These are phyloP conservation scores for Suricata suricatta DNA, from an alignment of 2,113 vertebrate species.

Conservation along the genomic window DNA sequence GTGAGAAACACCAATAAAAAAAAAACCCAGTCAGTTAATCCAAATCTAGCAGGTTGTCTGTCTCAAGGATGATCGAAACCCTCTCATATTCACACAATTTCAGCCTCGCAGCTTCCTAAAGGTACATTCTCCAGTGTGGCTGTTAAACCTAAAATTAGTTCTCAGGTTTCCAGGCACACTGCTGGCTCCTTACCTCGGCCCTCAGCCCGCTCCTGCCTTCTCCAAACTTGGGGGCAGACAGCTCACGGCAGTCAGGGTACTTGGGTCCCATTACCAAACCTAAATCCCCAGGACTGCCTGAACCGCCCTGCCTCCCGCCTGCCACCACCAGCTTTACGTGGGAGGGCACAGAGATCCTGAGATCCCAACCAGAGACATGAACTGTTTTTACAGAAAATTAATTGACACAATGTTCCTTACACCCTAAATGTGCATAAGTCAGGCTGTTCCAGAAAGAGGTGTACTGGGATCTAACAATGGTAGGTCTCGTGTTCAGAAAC, in stretches of 20 bases:
- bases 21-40: neutral
- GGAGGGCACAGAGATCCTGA: neutral
- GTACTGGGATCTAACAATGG: neutral
- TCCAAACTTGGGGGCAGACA: neutral
- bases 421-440: neutral
- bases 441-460: neutral
- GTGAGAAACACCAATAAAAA: neutral
- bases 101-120: neutral
- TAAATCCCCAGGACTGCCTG: neutral
- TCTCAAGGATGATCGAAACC: neutral
- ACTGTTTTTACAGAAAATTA: neutral
- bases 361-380: neutral
- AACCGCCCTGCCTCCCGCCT: neutral
- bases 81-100: neutral
- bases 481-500: conserved; percentile 23
- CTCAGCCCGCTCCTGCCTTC: neutral
- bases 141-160: neutral
- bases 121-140: neutral
- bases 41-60: neutral
- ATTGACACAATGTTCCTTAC: conserved; percentile 21
- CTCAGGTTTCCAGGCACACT: neutral
- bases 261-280: neutral
- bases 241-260: neutral
- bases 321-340: neutral
- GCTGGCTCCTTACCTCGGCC: neutral